Evolutionary conservation across 2,888 invertebrate genomes (phyloP).

Genomic region (Polydrusus pterygomalis): DNA sequence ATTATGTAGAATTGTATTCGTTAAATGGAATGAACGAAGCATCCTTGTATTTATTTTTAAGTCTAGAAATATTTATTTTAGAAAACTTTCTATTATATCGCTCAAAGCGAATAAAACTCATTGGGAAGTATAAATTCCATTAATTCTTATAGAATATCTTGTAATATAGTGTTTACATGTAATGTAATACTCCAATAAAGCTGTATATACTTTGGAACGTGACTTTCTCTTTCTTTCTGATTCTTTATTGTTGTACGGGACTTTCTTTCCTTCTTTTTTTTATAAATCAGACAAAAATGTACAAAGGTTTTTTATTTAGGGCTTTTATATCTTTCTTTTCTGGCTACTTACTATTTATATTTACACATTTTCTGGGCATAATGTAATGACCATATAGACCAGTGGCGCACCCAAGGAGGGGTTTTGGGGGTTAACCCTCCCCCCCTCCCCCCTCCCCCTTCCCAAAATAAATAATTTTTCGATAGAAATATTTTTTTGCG

Average conservation of each 20-base stretch:
- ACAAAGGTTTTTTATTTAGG: no score
- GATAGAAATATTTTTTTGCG: no score
- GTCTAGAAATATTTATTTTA: background rate
- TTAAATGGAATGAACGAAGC: no score
- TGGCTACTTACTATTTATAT: no score
- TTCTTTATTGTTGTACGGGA: background rate
- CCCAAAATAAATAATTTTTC: no score
- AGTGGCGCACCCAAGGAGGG: no score
- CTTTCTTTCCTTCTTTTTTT: constrained; percentile 10
- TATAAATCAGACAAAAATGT: background rate
- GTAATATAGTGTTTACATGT: constrained; percentile 9
- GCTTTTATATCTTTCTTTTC: no score
- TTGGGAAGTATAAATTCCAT: background rate
- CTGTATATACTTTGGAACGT: constrained; percentile 15
- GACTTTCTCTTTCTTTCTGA: constrained; percentile 12
- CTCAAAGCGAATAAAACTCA: constrained; percentile 4
- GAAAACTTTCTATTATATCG: background rate
- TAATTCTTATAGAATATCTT: constrained; percentile 12
- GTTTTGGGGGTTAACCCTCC: no score
- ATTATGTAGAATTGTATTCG: no score
- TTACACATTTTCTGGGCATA: no score
- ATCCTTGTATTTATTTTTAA: background rate
- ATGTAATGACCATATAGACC: no score
- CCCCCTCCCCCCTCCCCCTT: no score
- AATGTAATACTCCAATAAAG: constrained; percentile 16